Percentiles rank a stretch among this genome's conserved stretches.
These are phyloP conservation scores for Enteromius treurensis DNA, from an alignment of 2,797 vertebrate genomes.

Conservation along the genomic window DNA sequence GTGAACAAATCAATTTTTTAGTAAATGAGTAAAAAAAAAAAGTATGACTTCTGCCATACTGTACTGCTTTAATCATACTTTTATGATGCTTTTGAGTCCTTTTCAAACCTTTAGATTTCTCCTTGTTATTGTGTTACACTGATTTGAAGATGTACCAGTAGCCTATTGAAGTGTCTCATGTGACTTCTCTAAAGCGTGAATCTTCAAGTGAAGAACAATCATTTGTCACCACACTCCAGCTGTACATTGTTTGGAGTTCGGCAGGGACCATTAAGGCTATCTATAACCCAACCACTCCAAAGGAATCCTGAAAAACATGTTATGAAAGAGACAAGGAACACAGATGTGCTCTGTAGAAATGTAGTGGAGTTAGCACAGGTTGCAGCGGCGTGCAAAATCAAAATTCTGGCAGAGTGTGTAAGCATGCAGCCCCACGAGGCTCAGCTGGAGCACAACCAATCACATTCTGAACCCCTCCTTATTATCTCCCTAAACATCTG, in stretches of 20 bases:
- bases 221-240: constrained; percentile 2
- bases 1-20: not conserved
- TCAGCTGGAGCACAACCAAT: constrained; percentile 54
- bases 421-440: constrained; percentile 39
- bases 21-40: too few species aligned
- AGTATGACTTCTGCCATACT: not conserved
- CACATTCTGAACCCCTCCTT: constrained; percentile 32
- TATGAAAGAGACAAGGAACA: not conserved
- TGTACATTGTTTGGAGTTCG: not conserved
- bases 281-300: not conserved
- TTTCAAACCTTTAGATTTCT: constrained; percentile 1
- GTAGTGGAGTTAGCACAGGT: constrained; percentile 2
- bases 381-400: constrained; percentile 30
- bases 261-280: not conserved
- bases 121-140: not conserved
- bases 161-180: not conserved
- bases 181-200: not conserved
- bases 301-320: not conserved
- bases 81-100: not conserved
- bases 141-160: not conserved
- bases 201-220: constrained; percentile 14
- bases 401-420: constrained; percentile 41
- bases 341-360: constrained; percentile 20
- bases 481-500: constrained; percentile 59
- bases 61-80: constrained; percentile 2